These are phyloP conservation scores for Macrotrachela quadricornifera DNA, from an alignment of 1,140 invertebrate genomes.

Conservation along the genomic window DNA sequence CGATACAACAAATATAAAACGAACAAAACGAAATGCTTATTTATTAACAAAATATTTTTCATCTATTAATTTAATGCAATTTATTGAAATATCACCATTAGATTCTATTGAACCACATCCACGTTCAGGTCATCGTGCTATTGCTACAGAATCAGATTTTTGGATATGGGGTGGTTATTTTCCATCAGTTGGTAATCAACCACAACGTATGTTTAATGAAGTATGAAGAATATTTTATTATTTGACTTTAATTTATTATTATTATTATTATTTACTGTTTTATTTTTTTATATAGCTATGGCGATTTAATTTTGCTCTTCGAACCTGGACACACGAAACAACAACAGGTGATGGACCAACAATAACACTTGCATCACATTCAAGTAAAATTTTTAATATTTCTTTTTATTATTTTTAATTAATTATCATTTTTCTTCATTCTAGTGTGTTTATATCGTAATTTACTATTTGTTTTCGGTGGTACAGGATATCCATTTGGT, in stretches of 20 bases:
- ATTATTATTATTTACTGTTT: background rate
- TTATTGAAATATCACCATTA: too few relatives aligned
- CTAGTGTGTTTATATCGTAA: background rate
- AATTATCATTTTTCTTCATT: too few relatives aligned
- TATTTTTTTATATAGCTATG: constrained; percentile 1
- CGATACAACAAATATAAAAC: too few relatives aligned
- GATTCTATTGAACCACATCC: background rate
- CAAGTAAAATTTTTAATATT: background rate
- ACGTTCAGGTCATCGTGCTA: constrained; percentile 4
- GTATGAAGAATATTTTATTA: background rate
- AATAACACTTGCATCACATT: constrained; percentile 4
- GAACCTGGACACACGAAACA: background rate
- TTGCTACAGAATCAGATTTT: background rate
- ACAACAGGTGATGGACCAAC: constrained; percentile 2
- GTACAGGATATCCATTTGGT: constrained; percentile 8
- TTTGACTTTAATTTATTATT: background rate
- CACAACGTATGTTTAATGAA: background rate
- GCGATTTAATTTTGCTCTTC: constrained; percentile 3
- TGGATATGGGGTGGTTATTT: constrained; percentile 9
- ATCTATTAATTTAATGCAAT: too few relatives aligned
- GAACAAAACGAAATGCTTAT: too few relatives aligned
- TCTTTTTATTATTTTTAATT: background rate
- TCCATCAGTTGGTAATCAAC: background rate
- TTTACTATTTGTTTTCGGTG: background rate
- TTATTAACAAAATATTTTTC: too few relatives aligned